Base-by-base conservation (phyloP, 2,113 vertebrate genomes). In the Tyrannus savana region DNA sequence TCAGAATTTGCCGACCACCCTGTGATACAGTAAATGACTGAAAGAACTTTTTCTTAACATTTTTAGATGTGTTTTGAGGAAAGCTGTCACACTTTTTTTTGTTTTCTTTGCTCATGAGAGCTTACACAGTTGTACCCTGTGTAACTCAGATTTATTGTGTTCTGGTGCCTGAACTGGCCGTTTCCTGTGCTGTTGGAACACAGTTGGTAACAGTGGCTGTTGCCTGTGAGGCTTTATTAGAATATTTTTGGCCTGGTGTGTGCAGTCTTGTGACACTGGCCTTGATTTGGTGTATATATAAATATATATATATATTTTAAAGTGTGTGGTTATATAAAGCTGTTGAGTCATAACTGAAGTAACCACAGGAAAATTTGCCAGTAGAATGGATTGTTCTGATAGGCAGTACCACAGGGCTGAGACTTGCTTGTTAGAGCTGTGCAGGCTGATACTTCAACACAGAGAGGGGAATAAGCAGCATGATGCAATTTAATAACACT, bases 301-400 rank as follows among this genome's bases (percentile, higher is more conserved):
- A 35, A 71, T 62, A 80, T 59, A 33, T 69, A 9, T 56, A 13
- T 67, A 3, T 66, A 13, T 89, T 69, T 75, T 41, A 7, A 82
- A 92, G 42, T 37, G 52, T 69, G 66, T 92, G 91, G 94, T 95
- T 97, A 95, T 97, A 93, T 97, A 92, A 96, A 97, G 84, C 71
- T 86, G 50, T 94, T 97, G 96, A 97, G 76, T 97, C 95, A 95
- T 96, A 97, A 95, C 86, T 96, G 77, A 96, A 96, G 87, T 96
- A 96, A 97, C 87, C 90, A 96, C 77, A 95, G 90, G 93, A 97
- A 97, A 94, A 97, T 72, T 79, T 87, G 63, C 82, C 84, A 78
- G 47, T 92, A 89, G 84, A 93, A 95, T 47, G 80, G 71, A 84
- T 93, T 87, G 68, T 89, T 86, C 8, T 68, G 63, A 15, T 86